Evolutionary conservation across 2,113 vertebrate species (phyloP).

Genomic region (Furnarius figulus): DNA sequence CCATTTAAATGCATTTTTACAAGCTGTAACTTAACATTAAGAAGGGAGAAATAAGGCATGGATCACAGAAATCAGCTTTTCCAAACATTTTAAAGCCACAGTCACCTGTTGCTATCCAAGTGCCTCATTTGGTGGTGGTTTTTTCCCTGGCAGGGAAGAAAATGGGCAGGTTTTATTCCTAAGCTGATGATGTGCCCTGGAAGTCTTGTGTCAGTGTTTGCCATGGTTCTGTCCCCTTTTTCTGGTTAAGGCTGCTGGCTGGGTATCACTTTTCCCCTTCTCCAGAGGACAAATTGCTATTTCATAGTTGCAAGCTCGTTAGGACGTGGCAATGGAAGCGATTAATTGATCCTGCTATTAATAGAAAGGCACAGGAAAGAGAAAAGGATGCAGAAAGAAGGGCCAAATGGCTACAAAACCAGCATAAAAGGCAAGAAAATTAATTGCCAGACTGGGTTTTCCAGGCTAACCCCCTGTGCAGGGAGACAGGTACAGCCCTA

Average conservation of each 20-base stretch:
- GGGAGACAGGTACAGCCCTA: neutral
- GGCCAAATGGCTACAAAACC: neutral
- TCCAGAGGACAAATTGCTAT: neutral
- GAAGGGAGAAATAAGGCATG: neutral
- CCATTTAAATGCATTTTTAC: neutral
- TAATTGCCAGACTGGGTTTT: neutral
- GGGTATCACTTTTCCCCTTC: neutral
- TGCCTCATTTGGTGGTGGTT: fast-evolving
- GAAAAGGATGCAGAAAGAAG: neutral
- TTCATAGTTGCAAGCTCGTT: neutral
- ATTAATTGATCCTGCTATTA: neutral
- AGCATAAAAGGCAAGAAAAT: neutral
- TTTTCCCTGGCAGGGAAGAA: neutral
- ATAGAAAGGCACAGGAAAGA: neutral
- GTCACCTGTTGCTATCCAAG: fast-evolving
- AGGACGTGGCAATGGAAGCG: neutral
- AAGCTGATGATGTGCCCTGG: neutral
- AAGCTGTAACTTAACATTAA: neutral
- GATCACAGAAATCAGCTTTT: neutral
- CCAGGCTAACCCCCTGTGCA: neutral
- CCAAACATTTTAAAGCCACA: neutral
- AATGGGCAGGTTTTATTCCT: neutral
- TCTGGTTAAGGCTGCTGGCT: neutral
- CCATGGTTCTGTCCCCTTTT: neutral
- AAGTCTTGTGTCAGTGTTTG: neutral